Evolutionary conservation across 2,888 invertebrate species (phyloP).

Genomic region (Drosophila meridiana): DNA sequence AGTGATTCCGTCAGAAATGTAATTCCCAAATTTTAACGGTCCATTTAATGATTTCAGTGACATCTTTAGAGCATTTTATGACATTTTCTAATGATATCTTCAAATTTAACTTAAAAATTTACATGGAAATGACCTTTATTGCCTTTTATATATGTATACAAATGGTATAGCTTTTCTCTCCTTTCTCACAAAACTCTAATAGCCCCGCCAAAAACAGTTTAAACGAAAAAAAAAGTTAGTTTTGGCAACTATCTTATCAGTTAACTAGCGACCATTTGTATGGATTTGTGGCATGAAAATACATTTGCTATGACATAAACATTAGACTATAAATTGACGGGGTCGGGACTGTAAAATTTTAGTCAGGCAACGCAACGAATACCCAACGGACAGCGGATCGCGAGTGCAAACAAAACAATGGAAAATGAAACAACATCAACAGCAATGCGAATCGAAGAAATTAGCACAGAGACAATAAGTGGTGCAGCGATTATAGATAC

Average conservation of each 20-base stretch:
- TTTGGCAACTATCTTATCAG: slow-evolving; percentile 62
- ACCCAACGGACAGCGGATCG: slow-evolving; percentile 24
- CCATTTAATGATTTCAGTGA: no score
- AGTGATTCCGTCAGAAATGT: not conserved
- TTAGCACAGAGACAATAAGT: slow-evolving; percentile 39
- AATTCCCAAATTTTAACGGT: no score
- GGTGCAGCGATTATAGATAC: slow-evolving; percentile 47
- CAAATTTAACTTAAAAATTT: not conserved
- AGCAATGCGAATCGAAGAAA: slow-evolving; percentile 56
- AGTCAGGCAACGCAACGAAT: slow-evolving; percentile 50
- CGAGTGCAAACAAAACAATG: slow-evolving; percentile 15
- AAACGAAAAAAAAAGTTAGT: not conserved
- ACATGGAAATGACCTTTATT: not conserved
- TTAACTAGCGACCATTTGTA: slow-evolving; percentile 27
- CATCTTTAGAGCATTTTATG: no score
- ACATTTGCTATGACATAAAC: slow-evolving; percentile 74
- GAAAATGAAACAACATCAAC: slow-evolving; percentile 30
- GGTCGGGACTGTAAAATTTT: slow-evolving; percentile 37
- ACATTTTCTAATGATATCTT: not conserved
- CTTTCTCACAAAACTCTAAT: not conserved
- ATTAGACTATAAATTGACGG: slow-evolving; percentile 59
- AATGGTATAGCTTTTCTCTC: not conserved
- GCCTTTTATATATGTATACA: not conserved
- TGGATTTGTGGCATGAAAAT: slow-evolving; percentile 70
- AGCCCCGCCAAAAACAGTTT: not conserved